These are phyloP conservation scores for Eueides isabella DNA, from an alignment of 1,140 invertebrate species.

Conservation along the genomic window DNA sequence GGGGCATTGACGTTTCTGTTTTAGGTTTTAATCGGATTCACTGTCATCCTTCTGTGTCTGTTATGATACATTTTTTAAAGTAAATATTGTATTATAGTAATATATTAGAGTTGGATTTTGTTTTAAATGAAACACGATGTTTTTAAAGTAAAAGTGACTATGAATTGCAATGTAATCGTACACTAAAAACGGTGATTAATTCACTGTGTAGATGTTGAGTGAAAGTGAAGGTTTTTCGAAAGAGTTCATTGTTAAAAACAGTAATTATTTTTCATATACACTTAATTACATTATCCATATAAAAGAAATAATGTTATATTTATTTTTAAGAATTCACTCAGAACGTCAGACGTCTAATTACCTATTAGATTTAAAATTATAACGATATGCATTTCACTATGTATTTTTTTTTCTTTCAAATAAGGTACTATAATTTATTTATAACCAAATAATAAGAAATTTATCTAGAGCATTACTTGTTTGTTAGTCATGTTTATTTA, in stretches of 20 bases:
- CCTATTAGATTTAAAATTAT: neutral
- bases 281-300: neutral
- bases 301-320: neutral
- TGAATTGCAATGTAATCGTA: neutral
- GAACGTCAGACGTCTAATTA: no score
- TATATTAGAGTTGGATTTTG: neutral
- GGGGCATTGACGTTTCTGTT: conserved; percentile 7
- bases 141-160: neutral
- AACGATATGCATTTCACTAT: neutral
- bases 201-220: conserved; percentile 2
- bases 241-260: conserved; percentile 6
- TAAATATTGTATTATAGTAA: neutral
- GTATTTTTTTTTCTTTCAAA: neutral
- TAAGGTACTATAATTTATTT: no score
- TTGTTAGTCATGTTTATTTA: conserved; percentile 31
- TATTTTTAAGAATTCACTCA: neutral
- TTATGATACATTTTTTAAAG: neutral
- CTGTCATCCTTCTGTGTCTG: neutral
- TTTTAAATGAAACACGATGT: neutral
- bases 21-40: neutral
- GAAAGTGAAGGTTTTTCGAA: neutral
- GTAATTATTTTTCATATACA: neutral
- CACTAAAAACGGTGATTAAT: neutral
- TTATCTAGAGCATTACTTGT: conserved; percentile 8
- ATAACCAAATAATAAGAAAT: neutral